Evolutionary conservation across 2,888 invertebrate species (phyloP), one percentile per base, ranked within the genome.

Genomic region (Tridacna crocea): DNA sequence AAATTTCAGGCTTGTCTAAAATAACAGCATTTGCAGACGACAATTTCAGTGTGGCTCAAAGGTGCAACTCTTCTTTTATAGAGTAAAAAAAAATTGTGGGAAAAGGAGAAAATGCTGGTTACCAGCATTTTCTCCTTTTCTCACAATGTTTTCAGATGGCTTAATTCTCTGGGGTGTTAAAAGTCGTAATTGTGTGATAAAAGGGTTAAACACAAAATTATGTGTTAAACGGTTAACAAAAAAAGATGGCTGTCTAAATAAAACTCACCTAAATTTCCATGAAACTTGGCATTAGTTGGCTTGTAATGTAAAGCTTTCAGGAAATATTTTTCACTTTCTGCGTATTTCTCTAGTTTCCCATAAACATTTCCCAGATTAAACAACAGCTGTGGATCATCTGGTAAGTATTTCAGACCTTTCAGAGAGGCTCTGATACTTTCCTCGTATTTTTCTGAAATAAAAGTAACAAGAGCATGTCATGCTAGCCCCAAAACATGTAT

Each of bases 281-380:
- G 97, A 95, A 97, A 98, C 77, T 97, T 96, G n/a, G 97, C 96
- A 94, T 97, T 97, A 17, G 95, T 95, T 15, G 96, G 96, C 77
- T 93, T 91, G 60, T 96, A 94, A 73, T 95, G 94, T 68, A 99
- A 96, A 0, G 98, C 97, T 87, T 95, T 95, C 77, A 96, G 95
- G 93, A 99, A 99, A 92, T 97, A 96, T 24, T 95, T 93, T 94
- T 99, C 98, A 0, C 99, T 98, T 89, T 97, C 96, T 55, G 96
- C 94, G 93, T 97, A 98, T 70, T 96, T 95, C 66, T 96, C 96
- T 80, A 96, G 93, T 95, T 98, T 98, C 0, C 99, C 99, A 84
- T 97, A 96, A 77, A 97, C 96, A 93, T 98, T 98, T 10, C 97
- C 99, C 70, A 98, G 95, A 88, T 97, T 97, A 93, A 98, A 98